Evolutionary conservation across 2,888 invertebrate genomes (phyloP).

Genomic region (Lepidocyrtoides sp.): DNA sequence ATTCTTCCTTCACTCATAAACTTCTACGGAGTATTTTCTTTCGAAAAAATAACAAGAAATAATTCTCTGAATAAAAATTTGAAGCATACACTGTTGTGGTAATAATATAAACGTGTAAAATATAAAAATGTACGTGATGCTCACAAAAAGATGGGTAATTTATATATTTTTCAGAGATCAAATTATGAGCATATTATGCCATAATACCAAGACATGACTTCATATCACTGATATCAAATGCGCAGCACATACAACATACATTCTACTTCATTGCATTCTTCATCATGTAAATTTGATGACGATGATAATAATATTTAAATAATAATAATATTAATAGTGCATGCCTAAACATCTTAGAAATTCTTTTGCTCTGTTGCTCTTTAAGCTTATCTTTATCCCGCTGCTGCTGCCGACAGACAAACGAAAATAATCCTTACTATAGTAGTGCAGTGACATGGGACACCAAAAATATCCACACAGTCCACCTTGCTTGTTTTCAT

Average conservation of each 20-base stretch:
- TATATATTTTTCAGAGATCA: slow-evolving; percentile 17
- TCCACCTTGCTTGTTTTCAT: not conserved
- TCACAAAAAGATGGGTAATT: slow-evolving; percentile 30
- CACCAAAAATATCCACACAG: not conserved
- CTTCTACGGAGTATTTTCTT: not conserved
- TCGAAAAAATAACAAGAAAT: not conserved
- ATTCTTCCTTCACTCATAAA: slow-evolving; percentile 4
- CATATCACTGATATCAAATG: slow-evolving; percentile 1
- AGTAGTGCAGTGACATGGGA: not conserved
- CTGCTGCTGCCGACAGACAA: not conserved
- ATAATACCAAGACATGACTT: slow-evolving; percentile 1
- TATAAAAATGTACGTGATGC: slow-evolving; percentile 13
- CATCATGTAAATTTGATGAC: not conserved
- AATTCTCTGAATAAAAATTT: not conserved
- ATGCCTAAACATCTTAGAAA: too few species aligned
- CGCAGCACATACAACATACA: not conserved
- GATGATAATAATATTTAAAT: not conserved
- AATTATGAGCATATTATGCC: slow-evolving; percentile 44
- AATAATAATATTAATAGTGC: too few species aligned
- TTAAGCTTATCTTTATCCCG: slow-evolving; percentile 29
- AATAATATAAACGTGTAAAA: slow-evolving; percentile 30
- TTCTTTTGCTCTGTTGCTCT: too few species aligned
- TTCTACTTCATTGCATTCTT: not conserved
- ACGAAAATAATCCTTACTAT: not conserved
- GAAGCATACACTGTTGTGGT: not conserved